Base-by-base conservation (phyloP, 2,113 vertebrate genomes). In the Oryzias javanicus region DNA sequence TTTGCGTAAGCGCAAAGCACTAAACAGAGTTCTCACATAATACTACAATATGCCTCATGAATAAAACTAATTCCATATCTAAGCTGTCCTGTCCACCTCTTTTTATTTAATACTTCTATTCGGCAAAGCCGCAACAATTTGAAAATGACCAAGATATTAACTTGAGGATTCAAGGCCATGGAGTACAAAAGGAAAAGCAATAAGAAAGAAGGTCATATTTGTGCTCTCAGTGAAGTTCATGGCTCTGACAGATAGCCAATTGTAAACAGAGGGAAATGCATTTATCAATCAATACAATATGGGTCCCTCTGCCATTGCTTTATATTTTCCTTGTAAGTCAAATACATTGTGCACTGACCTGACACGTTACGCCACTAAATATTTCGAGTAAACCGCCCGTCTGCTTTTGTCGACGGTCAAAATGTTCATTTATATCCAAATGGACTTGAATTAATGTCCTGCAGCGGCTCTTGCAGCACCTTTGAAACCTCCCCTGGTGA, bases 201-300 rank as follows among this genome's bases (percentile, higher is more conserved):
- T 78, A 80, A 83, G 70, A 71, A 75, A 71, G 73, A 79, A 86
- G 87, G 87, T 86, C 82, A 85, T 67, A 74, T 74, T 64, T 77
- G 70, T 82, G 80, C 72, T 63, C 74, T 60, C 18, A 61, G 65
- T 89, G 83, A 90, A 82, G 83, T 85, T 77, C 74, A 60, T 57
- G 40, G 63, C 55, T 76, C 77, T 89, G 89, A 90, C 90, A 91
- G 88, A 80, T 89, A 82, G 83, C 90, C 87, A 79, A 89, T 89
- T 76, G 76, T 55, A 81, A 86, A 78, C 77, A 76, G 78, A 80
- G 84, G 72, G 64, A 81, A 87, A 87, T 78, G 85, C 88, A 90
- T 89, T 88, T 85, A 88, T 84, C 77, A 87, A 78, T 91, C 90
- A 86, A 90, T 90, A 87, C 59, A 64, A 79, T 81, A 77, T 81